phyloP scores from a whole-genome alignment of 2,113 vertebrate genomes.

The Pao palembangensis region DNA sequence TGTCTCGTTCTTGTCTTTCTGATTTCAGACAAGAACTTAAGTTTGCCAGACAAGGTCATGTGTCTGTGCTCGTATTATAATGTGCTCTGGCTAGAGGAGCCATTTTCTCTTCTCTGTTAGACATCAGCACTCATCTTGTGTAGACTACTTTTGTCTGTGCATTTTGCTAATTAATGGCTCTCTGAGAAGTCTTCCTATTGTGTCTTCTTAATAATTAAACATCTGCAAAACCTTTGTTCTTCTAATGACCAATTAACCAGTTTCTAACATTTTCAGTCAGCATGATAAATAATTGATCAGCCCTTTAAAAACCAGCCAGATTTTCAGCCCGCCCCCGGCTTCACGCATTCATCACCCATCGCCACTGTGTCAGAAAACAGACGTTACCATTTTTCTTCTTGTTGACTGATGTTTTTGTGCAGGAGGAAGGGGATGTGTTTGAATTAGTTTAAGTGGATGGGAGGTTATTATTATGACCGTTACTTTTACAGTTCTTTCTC shows the following conservation, averaged over 20 bases:
- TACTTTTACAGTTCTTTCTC: neutral
- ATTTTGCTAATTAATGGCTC: slow-evolving; percentile 53
- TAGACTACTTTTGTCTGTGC: slow-evolving; percentile 40
- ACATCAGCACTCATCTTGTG: slow-evolving; percentile 31
- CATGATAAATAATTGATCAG: slow-evolving; percentile 68
- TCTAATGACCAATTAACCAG: slow-evolving; percentile 77
- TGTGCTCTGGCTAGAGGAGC: slow-evolving; percentile 41
- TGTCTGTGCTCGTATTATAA: slow-evolving; percentile 47
- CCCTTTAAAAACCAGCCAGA: slow-evolving; percentile 64
- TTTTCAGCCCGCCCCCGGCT: slow-evolving; percentile 48
- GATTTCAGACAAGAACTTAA: slow-evolving; percentile 9
- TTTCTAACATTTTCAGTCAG: slow-evolving; percentile 68
- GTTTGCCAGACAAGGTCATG: slow-evolving; percentile 40
- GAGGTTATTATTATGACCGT: neutral
- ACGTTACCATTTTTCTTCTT: slow-evolving; percentile 60
- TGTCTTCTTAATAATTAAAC: slow-evolving; percentile 70
- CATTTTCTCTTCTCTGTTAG: slow-evolving; percentile 17
- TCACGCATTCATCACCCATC: slow-evolving; percentile 61
- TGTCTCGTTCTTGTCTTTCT: slow-evolving; percentile 23
- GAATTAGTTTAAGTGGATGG: slow-evolving; percentile 3
- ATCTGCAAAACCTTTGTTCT: slow-evolving; percentile 70
- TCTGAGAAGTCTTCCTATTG: slow-evolving; percentile 43
- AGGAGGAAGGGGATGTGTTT: slow-evolving; percentile 5
- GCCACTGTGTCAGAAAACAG: slow-evolving; percentile 44
- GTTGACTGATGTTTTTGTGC: slow-evolving; percentile 39